These are phyloP conservation scores for Dasyprocta punctata DNA, from an alignment of 2,113 vertebrate species.

Conservation along the genomic window DNA sequence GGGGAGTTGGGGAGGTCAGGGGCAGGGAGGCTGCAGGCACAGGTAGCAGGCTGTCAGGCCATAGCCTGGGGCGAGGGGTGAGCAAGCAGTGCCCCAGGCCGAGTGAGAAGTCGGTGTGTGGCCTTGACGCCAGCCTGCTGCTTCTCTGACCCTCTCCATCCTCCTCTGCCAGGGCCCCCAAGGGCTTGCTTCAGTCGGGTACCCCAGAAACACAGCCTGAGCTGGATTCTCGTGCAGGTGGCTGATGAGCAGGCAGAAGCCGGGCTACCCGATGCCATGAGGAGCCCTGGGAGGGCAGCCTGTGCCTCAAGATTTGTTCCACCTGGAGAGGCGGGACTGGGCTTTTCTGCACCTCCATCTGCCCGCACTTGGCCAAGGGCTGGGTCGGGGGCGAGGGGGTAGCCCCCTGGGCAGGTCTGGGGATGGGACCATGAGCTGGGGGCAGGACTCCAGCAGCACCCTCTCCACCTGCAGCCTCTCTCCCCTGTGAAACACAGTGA, in stretches of 20 bases:
- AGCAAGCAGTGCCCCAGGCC: not conserved
- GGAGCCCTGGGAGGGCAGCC: not conserved
- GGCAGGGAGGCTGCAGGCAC: not conserved
- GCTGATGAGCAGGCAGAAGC: not conserved
- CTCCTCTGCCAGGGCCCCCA: not conserved
- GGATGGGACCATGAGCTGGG: not conserved
- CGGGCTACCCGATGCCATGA: rapidly evolving
- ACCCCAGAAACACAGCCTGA: not conserved
- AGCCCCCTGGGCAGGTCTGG: not conserved
- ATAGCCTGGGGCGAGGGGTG: not conserved
- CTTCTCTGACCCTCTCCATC: not conserved
- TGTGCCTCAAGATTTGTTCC: not conserved
- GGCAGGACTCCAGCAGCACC: not conserved
- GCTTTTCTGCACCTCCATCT: not conserved
- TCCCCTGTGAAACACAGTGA: not conserved
- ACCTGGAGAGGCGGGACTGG: not conserved
- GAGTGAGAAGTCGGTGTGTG: not conserved
- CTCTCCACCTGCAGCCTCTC: not conserved
- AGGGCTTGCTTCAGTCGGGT: not conserved
- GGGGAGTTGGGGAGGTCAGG: not conserved
- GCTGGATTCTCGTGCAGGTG: not conserved
- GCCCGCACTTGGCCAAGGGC: not conserved
- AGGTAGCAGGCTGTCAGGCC: not conserved
- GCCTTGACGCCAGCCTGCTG: too few species aligned
- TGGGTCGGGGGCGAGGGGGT: not conserved